These are phyloP conservation scores for Colostygia pectinataria DNA, from an alignment of 2,888 invertebrate species.

Conservation along the genomic window DNA sequence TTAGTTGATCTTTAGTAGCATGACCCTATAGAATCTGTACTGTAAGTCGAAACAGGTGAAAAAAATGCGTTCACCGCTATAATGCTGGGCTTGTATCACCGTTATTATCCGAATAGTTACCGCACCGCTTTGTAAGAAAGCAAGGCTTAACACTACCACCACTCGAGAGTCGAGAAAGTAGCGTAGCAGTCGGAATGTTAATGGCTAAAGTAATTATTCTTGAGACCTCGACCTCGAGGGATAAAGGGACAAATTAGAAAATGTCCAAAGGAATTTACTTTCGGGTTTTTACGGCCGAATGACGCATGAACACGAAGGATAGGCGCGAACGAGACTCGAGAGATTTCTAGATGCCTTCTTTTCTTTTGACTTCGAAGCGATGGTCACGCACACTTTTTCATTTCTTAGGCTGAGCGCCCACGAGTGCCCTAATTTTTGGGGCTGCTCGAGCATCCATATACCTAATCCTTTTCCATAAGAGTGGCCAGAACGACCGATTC, in stretches of 20 bases:
- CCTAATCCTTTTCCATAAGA: too few relatives aligned
- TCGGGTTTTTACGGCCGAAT: constrained; percentile 33
- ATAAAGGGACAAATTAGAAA: constrained; percentile 52
- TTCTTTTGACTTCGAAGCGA: constrained; percentile 23
- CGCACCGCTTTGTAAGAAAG: background rate
- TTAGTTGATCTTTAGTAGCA: too few relatives aligned
- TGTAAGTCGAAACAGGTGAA: too few relatives aligned
- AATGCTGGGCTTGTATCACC: too few relatives aligned
- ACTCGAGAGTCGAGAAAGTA: constrained; percentile 64
- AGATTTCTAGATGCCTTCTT: constrained; percentile 30
- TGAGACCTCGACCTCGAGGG: constrained; percentile 49
- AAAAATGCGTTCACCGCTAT: too few relatives aligned
- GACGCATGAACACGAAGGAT: constrained; percentile 36
- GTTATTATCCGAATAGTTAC: too few relatives aligned
- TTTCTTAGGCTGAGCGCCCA: too few relatives aligned
- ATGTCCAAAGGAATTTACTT: constrained; percentile 36
- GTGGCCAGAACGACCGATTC: too few relatives aligned
- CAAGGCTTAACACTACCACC: constrained; percentile 38
- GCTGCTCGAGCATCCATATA: too few relatives aligned
- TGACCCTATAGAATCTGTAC: too few relatives aligned
- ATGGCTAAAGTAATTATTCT: constrained; percentile 64
- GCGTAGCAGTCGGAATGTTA: constrained; percentile 63
- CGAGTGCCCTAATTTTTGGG: too few relatives aligned
- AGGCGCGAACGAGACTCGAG: constrained; percentile 28
- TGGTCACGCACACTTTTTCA: too few relatives aligned